Percentiles rank a stretch among this genome's conserved stretches.
Evolutionary conservation across 2,113 vertebrate genomes (phyloP).

Genomic region (Cebidichthys violaceus): DNA sequence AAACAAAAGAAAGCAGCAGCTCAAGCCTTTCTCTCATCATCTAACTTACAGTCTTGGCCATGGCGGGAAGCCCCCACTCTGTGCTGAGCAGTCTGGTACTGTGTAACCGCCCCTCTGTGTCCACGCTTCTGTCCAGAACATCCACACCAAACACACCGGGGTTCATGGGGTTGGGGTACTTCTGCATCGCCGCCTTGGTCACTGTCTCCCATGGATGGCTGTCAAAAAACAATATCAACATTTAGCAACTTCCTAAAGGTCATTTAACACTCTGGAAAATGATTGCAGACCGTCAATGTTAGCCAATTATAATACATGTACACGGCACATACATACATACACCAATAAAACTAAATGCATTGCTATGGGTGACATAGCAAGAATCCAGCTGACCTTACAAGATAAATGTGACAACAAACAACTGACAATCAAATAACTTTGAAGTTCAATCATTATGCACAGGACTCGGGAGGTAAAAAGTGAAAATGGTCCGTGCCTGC

Average conservation of each 20-base stretch:
- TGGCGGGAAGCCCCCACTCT: slow-evolving; percentile 94
- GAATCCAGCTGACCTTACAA: background rate
- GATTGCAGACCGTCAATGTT: background rate
- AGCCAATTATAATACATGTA: background rate
- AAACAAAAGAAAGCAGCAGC: background rate
- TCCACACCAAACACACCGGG: slow-evolving; percentile 95
- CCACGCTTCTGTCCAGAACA: slow-evolving; percentile 90
- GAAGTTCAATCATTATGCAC: background rate
- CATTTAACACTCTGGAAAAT: background rate
- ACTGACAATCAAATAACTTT: too few relatives aligned
- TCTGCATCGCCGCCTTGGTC: slow-evolving; percentile 97
- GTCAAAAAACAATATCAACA: background rate
- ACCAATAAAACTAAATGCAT: background rate
- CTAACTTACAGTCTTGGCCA: slow-evolving; percentile 91
- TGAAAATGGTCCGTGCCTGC: too few relatives aligned
- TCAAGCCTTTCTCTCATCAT: background rate
- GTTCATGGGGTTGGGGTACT: slow-evolving; percentile 99
- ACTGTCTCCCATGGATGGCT: slow-evolving; percentile 99
- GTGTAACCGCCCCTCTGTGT: slow-evolving; percentile 90
- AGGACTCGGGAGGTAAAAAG: background rate
- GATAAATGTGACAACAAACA: background rate
- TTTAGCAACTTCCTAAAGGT: background rate
- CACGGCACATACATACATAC: background rate
- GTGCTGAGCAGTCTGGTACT: slow-evolving; percentile 96
- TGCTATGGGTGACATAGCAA: background rate